A percentile compares a stretch with the other conserved stretches of the same genome.
These are phyloP conservation scores for Phalacrocorax pelagicus DNA, from an alignment of 2,113 vertebrate species.

Conservation along the genomic window DNA sequence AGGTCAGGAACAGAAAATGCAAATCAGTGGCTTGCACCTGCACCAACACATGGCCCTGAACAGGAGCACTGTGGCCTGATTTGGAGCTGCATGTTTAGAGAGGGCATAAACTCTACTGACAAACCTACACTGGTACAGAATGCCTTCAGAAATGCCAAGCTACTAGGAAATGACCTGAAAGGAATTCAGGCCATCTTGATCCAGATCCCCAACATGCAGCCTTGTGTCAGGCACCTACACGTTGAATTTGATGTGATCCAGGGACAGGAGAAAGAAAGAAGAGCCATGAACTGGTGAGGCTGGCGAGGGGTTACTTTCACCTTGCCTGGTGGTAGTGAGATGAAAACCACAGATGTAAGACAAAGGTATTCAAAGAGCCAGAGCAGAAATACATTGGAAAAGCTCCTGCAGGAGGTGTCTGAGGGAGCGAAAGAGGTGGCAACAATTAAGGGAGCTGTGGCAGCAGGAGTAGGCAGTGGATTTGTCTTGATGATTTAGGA, in stretches of 20 bases:
- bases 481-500: conserved; percentile 33
- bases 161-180: not conserved
- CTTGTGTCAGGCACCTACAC: not conserved
- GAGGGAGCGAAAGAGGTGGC: conserved; percentile 16
- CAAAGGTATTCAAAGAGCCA: not conserved
- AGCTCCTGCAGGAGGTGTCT: conserved; percentile 33
- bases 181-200: not conserved
- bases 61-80: not conserved
- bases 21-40: not conserved
- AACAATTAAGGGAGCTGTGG: conserved; percentile 39
- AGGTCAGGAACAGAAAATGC: not conserved
- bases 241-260: not conserved
- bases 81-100: not conserved
- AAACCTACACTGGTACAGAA: not conserved
- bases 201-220: not conserved
- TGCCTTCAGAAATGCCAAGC: not conserved
- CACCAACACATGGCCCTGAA: not conserved
- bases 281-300: not conserved
- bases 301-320: conserved; percentile 1
- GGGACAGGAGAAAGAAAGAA: not conserved
- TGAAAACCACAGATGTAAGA: not conserved
- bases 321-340: not conserved
- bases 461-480: conserved; percentile 47
- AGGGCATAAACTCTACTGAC: not conserved
- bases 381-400: not conserved